These are phyloP conservation scores for Luscinia luscinia DNA, from an alignment of 2,797 vertebrate species.

Conservation along the genomic window DNA sequence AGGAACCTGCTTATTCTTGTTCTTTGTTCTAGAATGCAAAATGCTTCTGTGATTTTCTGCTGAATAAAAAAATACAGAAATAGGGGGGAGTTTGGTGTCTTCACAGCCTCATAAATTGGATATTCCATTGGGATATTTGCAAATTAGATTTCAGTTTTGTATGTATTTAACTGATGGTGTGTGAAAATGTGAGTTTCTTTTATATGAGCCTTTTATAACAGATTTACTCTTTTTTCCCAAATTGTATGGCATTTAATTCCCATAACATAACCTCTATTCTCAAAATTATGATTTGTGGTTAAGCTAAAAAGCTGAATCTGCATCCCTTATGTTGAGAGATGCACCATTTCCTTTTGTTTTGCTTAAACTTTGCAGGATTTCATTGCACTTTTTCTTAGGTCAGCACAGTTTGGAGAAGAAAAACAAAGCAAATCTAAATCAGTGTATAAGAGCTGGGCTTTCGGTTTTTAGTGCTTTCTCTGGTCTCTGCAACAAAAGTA, in stretches of 20 bases:
- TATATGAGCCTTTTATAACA: not conserved
- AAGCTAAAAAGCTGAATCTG: conserved; percentile 12
- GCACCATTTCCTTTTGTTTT: not conserved
- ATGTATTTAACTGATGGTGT: not conserved
- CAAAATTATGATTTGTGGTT: not conserved
- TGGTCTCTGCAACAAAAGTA: accelerated
- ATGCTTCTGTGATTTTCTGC: not conserved
- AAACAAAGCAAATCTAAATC: not conserved
- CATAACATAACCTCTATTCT: not conserved
- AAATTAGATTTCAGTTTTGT: not conserved
- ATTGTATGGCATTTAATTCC: not conserved
- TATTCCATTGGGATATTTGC: not conserved
- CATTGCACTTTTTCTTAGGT: not conserved
- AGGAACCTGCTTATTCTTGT: not conserved
- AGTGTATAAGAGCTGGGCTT: not conserved
- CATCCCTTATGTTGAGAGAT: not conserved
- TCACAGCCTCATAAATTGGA: not conserved
- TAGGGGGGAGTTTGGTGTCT: not conserved
- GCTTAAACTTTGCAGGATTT: not conserved
- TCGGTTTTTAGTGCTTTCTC: not conserved
- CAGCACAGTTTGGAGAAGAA: not conserved
- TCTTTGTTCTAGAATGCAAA: not conserved
- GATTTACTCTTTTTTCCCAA: not conserved
- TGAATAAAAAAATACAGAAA: not conserved
- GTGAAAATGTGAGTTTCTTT: not conserved